Evolutionary conservation across 2,888 invertebrate species (phyloP).

Genomic region (Rhorus exstirpatorius): DNA sequence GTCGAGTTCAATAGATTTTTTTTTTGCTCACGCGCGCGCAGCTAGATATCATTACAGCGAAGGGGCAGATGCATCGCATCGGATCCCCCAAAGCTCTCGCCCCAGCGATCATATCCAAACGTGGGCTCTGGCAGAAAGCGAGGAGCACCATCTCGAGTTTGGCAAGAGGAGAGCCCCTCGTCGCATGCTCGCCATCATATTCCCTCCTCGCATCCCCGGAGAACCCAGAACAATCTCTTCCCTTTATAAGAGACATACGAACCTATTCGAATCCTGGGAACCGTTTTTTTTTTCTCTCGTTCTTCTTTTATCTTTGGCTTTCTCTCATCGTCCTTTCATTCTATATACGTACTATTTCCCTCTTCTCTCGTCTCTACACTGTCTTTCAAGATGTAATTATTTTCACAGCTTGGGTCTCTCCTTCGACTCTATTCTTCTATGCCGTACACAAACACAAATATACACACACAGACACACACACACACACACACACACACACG

Average conservation of each 20-base stretch:
- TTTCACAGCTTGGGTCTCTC: constrained; percentile 82
- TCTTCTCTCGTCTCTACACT: constrained; percentile 68
- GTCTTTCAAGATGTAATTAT: constrained; percentile 83
- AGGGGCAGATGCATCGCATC: constrained; percentile 82
- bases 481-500: background rate
- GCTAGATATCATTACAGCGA: constrained; percentile 82
- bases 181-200: constrained; percentile 50
- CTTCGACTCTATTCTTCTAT: constrained; percentile 61
- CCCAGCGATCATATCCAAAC: constrained; percentile 69
- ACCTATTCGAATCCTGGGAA: constrained; percentile 85
- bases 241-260: constrained; percentile 83
- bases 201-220: constrained; percentile 56
- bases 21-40: constrained; percentile 59
- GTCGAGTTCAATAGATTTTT: constrained; percentile 74
- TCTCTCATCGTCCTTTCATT: constrained; percentile 56
- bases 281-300: constrained; percentile 78
- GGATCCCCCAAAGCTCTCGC: constrained; percentile 68
- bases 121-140: constrained; percentile 61
- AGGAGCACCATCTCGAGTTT: constrained; percentile 64
- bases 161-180: constrained; percentile 62
- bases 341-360: constrained; percentile 57
- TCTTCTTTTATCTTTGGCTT: constrained; percentile 61
- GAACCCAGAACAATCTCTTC: constrained; percentile 81
- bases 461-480: background rate
- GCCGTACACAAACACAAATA: too few species aligned